A percentile compares a stretch with the other conserved stretches of the same genome.
phyloP scores from a whole-genome alignment of 2,888 invertebrate genomes.

The Drosophila subsilvestris region DNA sequence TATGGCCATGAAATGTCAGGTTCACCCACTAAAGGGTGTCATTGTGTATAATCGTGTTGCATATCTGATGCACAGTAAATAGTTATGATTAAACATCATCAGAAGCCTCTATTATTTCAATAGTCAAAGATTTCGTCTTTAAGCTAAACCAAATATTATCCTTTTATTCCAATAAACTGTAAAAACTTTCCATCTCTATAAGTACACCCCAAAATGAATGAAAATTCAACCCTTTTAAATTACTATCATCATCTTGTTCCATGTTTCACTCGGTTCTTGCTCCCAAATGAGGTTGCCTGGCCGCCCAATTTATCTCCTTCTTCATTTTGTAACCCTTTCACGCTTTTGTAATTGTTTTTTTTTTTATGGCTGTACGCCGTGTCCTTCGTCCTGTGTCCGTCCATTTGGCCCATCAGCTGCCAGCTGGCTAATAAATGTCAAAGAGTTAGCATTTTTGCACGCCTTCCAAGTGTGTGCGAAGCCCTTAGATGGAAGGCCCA shows the following conservation, averaged over 20 bases:
- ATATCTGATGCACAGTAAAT: too few relatives aligned
- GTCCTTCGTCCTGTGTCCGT: conserved; percentile 16
- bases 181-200: not conserved
- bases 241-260: conserved; percentile 17
- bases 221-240: conserved; percentile 17
- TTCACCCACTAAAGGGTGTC: too few relatives aligned
- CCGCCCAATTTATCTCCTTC: conserved; percentile 19
- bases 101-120: too few relatives aligned
- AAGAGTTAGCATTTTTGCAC: conserved; percentile 68
- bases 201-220: not conserved
- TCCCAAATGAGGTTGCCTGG: not conserved
- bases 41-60: too few relatives aligned
- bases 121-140: too few relatives aligned
- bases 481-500: conserved; percentile 56
- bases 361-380: conserved; percentile 30
- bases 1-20: too few relatives aligned
- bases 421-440: conserved; percentile 77
- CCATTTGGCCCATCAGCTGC: conserved; percentile 52
- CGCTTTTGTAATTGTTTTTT: conserved; percentile 59
- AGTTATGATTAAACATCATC: too few relatives aligned
- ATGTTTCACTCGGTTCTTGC: conserved; percentile 3
- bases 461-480: conserved; percentile 59
- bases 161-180: not conserved
- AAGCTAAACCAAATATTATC: not conserved
- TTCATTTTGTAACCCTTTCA: conserved; percentile 34